phyloP scores from a whole-genome alignment of 2,113 vertebrate genomes.

The Rallus limicola region DNA sequence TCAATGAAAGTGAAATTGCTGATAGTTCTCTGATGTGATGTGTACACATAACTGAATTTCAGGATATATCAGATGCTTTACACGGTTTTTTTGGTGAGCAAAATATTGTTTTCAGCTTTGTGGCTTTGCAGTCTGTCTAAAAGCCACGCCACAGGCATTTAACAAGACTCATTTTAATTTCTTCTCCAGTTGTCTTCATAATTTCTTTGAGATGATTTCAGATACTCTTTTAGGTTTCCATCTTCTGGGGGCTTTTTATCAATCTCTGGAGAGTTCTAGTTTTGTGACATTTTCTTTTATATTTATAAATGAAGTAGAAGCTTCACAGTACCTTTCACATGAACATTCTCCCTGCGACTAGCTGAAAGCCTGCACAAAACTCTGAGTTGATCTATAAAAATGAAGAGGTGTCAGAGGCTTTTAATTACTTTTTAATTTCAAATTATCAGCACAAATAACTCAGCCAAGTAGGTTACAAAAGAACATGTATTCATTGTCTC shows the following conservation, averaged over 20 bases:
- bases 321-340: background rate
- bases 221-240: background rate
- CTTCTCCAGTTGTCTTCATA: background rate
- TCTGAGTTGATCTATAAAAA: background rate
- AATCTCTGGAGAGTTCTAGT: background rate
- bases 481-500: background rate
- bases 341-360: background rate
- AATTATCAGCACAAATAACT: background rate
- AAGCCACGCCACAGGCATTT: background rate
- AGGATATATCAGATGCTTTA: background rate
- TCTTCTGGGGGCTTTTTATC: background rate
- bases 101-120: background rate
- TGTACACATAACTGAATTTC: background rate
- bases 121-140: background rate
- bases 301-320: background rate
- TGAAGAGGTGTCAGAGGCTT: background rate
- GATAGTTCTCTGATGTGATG: background rate
- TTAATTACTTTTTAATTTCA: background rate
- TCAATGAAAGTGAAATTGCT: background rate
- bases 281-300: background rate
- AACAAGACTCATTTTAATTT: background rate
- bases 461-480: background rate
- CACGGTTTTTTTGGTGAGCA: background rate
- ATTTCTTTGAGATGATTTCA: background rate
- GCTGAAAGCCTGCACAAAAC: background rate